These are phyloP conservation scores for Gracilinanus agilis DNA, from an alignment of 2,113 vertebrate species.

Conservation along the genomic window DNA sequence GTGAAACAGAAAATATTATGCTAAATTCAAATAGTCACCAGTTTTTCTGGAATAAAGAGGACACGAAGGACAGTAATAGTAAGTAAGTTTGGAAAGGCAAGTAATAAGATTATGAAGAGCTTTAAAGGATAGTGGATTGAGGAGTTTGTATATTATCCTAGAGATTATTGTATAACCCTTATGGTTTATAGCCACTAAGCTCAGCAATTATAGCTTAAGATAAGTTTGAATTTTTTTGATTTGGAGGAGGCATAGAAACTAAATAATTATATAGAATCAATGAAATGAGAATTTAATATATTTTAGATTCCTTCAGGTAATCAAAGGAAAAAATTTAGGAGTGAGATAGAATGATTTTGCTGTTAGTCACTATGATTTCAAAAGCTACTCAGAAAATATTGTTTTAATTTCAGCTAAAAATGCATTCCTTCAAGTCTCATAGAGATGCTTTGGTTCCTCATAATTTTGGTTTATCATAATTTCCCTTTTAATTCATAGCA, in stretches of 20 bases:
- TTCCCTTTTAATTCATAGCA: not conserved
- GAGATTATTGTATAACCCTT: not conserved
- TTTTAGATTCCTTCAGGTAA: not conserved
- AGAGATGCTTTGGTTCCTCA: not conserved
- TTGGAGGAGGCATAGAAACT: too few species aligned
- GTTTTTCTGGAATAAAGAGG: not conserved
- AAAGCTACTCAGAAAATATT: not conserved
- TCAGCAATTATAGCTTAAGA: too few species aligned
- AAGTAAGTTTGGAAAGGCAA: not conserved
- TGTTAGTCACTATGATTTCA: not conserved
- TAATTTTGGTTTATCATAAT: not conserved
- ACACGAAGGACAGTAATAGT: not conserved
- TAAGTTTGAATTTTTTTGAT: too few species aligned
- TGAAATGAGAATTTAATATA: not conserved
- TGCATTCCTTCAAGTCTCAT: not conserved
- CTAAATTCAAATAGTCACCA: not conserved
- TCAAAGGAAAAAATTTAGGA: not conserved
- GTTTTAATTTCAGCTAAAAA: not conserved
- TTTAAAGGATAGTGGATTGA: not conserved
- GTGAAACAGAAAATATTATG: not conserved
- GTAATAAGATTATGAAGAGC: not conserved
- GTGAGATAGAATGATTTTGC: not conserved
- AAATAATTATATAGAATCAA: too few species aligned
- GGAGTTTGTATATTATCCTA: not conserved
- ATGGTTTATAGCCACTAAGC: not conserved